Evolutionary conservation across 2,888 invertebrate species (phyloP), one percentile per base, ranked within the genome.

Genomic region (Zaprionus obscuricornis): DNA sequence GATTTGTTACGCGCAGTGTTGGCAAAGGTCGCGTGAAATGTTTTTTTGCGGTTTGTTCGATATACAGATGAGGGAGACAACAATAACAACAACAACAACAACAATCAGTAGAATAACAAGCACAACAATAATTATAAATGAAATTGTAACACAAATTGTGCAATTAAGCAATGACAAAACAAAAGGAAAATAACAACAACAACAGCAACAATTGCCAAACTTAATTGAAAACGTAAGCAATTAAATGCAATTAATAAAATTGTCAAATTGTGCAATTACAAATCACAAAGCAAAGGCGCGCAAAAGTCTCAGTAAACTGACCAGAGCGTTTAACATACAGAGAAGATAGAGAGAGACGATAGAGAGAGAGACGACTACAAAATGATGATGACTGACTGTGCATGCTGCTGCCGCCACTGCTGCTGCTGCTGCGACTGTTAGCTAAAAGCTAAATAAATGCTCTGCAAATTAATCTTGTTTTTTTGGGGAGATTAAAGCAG

Each of bases 191-290:
- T 33, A 34, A 49, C 29, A 13, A 26, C 11, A 40, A 46, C 68
- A 65, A 65, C 27, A 45, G 27, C 3, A 29, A 34, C 7, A 20
- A 14, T 34, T 46, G 14, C 36, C 5, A 46, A 59, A 66, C 65
- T 47, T 56, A 65, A 68, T 75, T 47, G 62, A 46, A 65, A 82
- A 77, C 60, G 59, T 64, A 49, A 57, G 66, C 85, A 85, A 78
- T 78, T 78, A 82, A 82, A 62, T 51, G 62, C 74, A 78, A 78
- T 78, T 78, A 85, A 78, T 82, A 58, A 66, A 85, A 82, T 77
- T 73, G 56, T 68, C 72, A 69, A 69, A 71, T 60, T 68, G 74
- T 73, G 52, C 72, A 84, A 78, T 84, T 78, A 70, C 40, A 58
- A 73, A 36, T 14, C 40, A 34, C 52, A 42, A 24, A n/a, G n/a